A percentile compares a stretch with the other conserved stretches of the same genome.
phyloP scores from a whole-genome alignment of 2,888 invertebrate genomes.

The Epsilonema sp. region DNA sequence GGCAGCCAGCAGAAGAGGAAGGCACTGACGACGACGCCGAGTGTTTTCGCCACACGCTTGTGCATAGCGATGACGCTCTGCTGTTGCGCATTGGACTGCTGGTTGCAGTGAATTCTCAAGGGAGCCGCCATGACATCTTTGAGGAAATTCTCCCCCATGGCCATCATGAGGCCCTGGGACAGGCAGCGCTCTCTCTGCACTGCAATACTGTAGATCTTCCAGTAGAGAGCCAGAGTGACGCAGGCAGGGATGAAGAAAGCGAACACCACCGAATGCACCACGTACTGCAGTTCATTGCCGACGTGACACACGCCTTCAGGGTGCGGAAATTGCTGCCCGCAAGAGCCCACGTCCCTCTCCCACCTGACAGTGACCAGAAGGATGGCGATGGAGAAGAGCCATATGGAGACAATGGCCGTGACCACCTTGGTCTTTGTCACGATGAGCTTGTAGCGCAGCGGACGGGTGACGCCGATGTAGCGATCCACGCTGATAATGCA shows the following conservation, averaged over 20 bases:
- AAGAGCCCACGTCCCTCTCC: no score
- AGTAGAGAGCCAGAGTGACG: slow-evolving; percentile 27
- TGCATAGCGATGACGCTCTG: slow-evolving; percentile 29
- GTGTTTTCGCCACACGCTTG: slow-evolving; percentile 39
- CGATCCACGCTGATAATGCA: slow-evolving; percentile 36
- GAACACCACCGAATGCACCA: slow-evolving; percentile 22
- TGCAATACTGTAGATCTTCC: slow-evolving; percentile 26
- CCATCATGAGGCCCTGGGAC: slow-evolving; percentile 25
- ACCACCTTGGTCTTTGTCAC: slow-evolving; percentile 21
- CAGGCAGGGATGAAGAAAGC: slow-evolving; percentile 28
- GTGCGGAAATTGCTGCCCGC: no score
- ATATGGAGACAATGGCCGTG: slow-evolving; percentile 20
- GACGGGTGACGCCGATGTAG: slow-evolving; percentile 26
- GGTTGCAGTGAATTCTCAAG: slow-evolving; percentile 26
- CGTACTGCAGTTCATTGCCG: neutral
- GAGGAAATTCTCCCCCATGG: slow-evolving; percentile 27
- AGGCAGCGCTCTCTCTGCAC: slow-evolving; percentile 14
- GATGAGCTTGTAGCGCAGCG: slow-evolving; percentile 25
- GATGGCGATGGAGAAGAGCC: slow-evolving; percentile 22
- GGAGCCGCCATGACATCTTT: slow-evolving; percentile 22
- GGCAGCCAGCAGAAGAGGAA: slow-evolving; percentile 42
- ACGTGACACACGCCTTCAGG: neutral
- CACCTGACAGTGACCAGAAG: slow-evolving; percentile 24
- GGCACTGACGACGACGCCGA: slow-evolving; percentile 41
- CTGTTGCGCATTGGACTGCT: slow-evolving; percentile 18